These are phyloP conservation scores for Drosophila borborema DNA, from an alignment of 2,888 invertebrate species.

Conservation along the genomic window DNA sequence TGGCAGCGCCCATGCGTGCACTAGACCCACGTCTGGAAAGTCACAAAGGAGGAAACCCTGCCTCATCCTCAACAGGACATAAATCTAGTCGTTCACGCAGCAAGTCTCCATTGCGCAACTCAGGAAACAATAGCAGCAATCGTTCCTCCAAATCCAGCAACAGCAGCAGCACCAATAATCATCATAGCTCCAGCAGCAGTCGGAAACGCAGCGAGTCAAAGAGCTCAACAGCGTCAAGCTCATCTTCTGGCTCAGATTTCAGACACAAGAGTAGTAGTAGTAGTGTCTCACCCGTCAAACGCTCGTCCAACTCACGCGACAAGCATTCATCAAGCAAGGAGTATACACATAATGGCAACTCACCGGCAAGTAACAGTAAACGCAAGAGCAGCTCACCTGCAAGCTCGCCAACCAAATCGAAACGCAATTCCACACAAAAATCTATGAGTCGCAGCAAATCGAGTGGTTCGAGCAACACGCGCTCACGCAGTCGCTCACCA, in stretches of 20 bases:
- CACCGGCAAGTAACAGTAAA: slow-evolving; percentile 62
- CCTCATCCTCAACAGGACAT: slow-evolving; percentile 26
- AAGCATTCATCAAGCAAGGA: slow-evolving; percentile 51
- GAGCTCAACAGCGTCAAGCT: slow-evolving; percentile 73
- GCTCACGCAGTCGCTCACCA: slow-evolving; percentile 83
- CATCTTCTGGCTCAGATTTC: slow-evolving; percentile 68
- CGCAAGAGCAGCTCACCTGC: slow-evolving; percentile 79
- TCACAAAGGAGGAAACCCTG: slow-evolving; percentile 39
- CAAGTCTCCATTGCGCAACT: slow-evolving; percentile 78
- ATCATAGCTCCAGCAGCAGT: slow-evolving; percentile 47
- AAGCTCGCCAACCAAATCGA: slow-evolving; percentile 76
- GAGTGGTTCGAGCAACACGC: slow-evolving; percentile 37
- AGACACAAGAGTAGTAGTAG: slow-evolving; percentile 61
- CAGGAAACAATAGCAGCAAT: slow-evolving; percentile 25
- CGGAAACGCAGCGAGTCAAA: slow-evolving; percentile 81
- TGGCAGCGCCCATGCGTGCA: slow-evolving; percentile 47
- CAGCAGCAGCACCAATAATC: slow-evolving; percentile 22
- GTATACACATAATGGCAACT: slow-evolving; percentile 60
- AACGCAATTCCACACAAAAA: slow-evolving; percentile 69
- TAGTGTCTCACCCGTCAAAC: slow-evolving; percentile 52
- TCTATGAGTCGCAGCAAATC: slow-evolving; percentile 39
- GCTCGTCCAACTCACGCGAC: slow-evolving; percentile 43
- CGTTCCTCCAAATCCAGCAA: slow-evolving; percentile 66
- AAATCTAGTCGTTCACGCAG: slow-evolving; percentile 77
- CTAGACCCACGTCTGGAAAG: slow-evolving; percentile 59